Evolutionary conservation across 2,888 invertebrate species (phyloP).

Genomic region (Diadegma fenestrale): DNA sequence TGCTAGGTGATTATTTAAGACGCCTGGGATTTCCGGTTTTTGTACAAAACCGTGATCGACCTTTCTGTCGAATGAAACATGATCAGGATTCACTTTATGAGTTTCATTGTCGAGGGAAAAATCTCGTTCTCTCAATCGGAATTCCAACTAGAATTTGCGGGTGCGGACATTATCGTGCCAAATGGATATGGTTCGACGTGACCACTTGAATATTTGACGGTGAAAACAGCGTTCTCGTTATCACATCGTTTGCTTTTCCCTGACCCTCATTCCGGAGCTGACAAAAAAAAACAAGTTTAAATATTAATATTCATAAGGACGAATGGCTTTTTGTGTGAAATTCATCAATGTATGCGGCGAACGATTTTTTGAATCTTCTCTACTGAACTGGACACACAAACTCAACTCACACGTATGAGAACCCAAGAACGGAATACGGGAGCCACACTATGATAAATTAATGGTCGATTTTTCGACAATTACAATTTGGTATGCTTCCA

Average conservation of each 20-base stretch:
- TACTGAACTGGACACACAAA: conserved; percentile 30
- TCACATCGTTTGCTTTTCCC: conserved; percentile 51
- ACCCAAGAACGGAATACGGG: conserved; percentile 18
- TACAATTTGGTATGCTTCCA: conserved; percentile 84
- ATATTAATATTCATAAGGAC: conserved; percentile 6
- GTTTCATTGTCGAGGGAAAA: neutral
- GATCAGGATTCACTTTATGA: neutral
- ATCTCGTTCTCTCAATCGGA: conserved; percentile 6
- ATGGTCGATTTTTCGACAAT: conserved; percentile 84
- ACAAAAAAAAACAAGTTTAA: conserved; percentile 4
- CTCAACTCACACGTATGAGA: neutral
- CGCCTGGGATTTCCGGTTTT: neutral
- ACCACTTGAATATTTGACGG: conserved; percentile 53
- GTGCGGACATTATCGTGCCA: conserved; percentile 52
- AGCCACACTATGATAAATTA: conserved; percentile 81
- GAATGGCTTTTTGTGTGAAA: conserved; percentile 3
- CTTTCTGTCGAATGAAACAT: neutral
- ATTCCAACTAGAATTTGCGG: conserved; percentile 12
- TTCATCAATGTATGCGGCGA: conserved; percentile 14
- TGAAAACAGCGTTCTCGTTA: conserved; percentile 55
- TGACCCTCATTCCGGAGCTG: conserved; percentile 28
- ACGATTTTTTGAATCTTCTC: conserved; percentile 67
- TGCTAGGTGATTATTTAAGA: neutral
- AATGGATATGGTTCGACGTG: conserved; percentile 37
- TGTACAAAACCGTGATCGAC: neutral